Conservation (phyloP, 2,113 vertebrate genomes). For the Astur gentilis region DNA sequence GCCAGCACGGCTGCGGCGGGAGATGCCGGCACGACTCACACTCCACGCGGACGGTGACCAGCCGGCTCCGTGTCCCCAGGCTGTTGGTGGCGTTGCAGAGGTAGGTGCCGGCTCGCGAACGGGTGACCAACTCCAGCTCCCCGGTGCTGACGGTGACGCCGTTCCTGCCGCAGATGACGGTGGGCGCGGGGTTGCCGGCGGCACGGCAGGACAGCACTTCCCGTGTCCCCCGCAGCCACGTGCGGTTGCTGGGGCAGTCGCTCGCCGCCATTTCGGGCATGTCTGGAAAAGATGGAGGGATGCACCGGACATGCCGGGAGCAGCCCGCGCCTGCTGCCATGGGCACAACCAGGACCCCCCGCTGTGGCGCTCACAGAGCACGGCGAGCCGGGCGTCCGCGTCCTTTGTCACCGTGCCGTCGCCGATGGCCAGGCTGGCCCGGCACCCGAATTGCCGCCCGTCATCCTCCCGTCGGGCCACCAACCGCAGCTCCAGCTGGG, state of each 20-base stretch:
- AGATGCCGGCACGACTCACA: background rate
- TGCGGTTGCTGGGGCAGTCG: background rate
- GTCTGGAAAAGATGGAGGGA: background rate
- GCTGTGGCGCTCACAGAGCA: background rate
- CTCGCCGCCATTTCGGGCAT: background rate
- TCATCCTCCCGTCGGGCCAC: background rate
- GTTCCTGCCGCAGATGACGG: background rate
- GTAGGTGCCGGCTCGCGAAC: background rate
- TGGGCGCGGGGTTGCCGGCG: background rate
- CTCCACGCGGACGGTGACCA: background rate
- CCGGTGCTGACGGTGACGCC: background rate
- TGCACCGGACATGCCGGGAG: background rate
- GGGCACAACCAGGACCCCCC: background rate
- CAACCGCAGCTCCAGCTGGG: background rate
- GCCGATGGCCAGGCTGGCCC: background rate
- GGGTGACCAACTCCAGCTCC: background rate
- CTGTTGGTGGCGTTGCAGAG: background rate
- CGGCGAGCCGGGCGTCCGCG: fast-evolving
- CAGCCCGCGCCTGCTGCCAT: fast-evolving
- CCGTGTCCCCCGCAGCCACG: background rate
- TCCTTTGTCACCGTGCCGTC: background rate
- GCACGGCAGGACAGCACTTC: background rate
- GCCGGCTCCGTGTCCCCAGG: background rate
- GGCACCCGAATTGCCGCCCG: background rate
- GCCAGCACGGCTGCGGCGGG: fast-evolving